A percentile compares a stretch with the other conserved stretches of the same genome.
phyloP scores from a whole-genome alignment of 2,888 invertebrate genomes.

The Ophion ventricosus region DNA sequence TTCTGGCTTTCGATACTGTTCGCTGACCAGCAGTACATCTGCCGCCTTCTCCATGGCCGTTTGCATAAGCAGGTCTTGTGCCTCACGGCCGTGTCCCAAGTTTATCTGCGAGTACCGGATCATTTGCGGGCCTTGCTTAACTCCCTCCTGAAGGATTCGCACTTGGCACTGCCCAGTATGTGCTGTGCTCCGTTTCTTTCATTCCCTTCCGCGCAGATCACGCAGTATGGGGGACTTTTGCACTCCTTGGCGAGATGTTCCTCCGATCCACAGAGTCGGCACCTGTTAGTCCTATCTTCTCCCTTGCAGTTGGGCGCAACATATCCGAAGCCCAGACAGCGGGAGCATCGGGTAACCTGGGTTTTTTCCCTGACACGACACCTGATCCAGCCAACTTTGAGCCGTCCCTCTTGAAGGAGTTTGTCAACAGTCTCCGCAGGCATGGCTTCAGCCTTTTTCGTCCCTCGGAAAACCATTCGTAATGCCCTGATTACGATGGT shows the following conservation, averaged over 20 bases:
- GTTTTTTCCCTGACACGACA: conserved; percentile 43
- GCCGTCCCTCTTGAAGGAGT: conserved; percentile 5
- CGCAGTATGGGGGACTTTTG: conserved; percentile 44
- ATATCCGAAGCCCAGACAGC: conserved; percentile 38
- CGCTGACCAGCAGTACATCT: conserved; percentile 45
- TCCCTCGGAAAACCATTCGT: too few species aligned
- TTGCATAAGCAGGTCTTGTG: conserved; percentile 56
- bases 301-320: conserved; percentile 24
- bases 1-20: conserved; percentile 30
- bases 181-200: conserved; percentile 17
- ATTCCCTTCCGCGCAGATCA: conserved; percentile 55
- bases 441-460: too few species aligned
- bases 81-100: conserved; percentile 60
- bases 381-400: conserved; percentile 33
- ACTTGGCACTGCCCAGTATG: conserved; percentile 42
- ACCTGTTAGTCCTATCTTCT: conserved; percentile 54
- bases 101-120: conserved; percentile 62
- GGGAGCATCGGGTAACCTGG: conserved; percentile 47
- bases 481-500: too few species aligned
- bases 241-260: conserved; percentile 58
- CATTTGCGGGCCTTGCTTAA: conserved; percentile 30
- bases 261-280: conserved; percentile 59
- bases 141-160: conserved; percentile 32
- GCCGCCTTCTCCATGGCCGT: conserved; percentile 40
- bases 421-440: background rate